These are phyloP conservation scores for Crenichthys baileyi DNA, from an alignment of 2,797 vertebrate genomes.

Conservation along the genomic window DNA sequence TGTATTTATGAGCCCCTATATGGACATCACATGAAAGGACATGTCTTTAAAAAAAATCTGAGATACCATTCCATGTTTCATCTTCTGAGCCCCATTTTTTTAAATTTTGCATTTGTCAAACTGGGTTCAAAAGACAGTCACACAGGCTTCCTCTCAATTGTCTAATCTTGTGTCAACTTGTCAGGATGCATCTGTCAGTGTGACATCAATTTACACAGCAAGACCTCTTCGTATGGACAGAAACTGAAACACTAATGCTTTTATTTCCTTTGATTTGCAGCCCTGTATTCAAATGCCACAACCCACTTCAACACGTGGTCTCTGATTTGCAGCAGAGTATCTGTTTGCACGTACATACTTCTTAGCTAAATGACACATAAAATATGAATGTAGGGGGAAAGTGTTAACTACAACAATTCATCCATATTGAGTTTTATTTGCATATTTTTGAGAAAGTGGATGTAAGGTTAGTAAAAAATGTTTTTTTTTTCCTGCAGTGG, in stretches of 20 bases:
- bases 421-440: not conserved
- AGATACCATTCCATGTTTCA: slow-evolving; percentile 56
- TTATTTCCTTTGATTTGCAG: slow-evolving; percentile 37
- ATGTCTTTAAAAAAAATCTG: slow-evolving; percentile 45
- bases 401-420: slow-evolving; percentile 7
- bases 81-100: slow-evolving; percentile 57
- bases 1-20: slow-evolving; percentile 7
- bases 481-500: not conserved
- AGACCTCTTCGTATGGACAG: slow-evolving; percentile 53
- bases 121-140: slow-evolving; percentile 65
- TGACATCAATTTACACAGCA: slow-evolving; percentile 47
- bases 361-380: slow-evolving; percentile 31
- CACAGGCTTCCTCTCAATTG: slow-evolving; percentile 50
- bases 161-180: slow-evolving; percentile 63
- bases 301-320: slow-evolving; percentile 8
- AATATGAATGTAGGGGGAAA: slow-evolving; percentile 14
- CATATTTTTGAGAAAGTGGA: not conserved
- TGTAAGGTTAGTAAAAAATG: not conserved
- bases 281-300: slow-evolving; percentile 13
- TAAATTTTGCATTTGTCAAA: slow-evolving; percentile 72
- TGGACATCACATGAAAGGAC: slow-evolving; percentile 42
- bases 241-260: slow-evolving; percentile 30
- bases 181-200: slow-evolving; percentile 59
- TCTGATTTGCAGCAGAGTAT: not conserved
- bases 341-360: slow-evolving; percentile 26